Conservation (phyloP, 2,797 vertebrate genomes). For the Tinamus major region DNA sequence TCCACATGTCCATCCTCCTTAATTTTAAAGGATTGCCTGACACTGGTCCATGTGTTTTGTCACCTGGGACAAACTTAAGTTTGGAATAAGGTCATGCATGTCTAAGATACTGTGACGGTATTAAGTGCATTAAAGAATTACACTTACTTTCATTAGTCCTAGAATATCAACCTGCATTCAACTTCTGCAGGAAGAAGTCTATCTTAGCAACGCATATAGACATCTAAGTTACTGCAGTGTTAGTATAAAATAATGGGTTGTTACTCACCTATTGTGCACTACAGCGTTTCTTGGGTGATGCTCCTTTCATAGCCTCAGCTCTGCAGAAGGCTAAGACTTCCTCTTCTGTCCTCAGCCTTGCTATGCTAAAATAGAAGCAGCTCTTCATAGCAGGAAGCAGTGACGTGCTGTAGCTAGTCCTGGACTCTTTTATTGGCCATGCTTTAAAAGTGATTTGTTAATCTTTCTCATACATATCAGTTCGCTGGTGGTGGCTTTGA, state of each 20-base stretch:
- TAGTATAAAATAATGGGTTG: background rate
- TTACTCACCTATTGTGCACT: constrained; percentile 69
- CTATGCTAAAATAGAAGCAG: constrained; percentile 56
- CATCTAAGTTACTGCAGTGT: background rate
- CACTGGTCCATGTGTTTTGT: background rate
- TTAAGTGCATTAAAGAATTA: background rate
- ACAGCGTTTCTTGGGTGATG: constrained; percentile 30
- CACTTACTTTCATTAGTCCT: background rate
- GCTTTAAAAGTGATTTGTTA: background rate
- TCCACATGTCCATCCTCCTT: background rate
- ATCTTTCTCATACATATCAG: background rate
- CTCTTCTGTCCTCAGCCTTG: constrained; percentile 40
- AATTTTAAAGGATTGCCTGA: background rate
- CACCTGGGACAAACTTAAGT: background rate
- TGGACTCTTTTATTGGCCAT: constrained; percentile 33
- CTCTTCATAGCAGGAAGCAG: constrained; percentile 68
- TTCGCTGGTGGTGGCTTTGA: background rate
- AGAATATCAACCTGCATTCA: background rate
- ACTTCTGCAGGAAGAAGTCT: background rate
- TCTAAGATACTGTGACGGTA: background rate
- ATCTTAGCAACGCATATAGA: background rate
- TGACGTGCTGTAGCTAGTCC: constrained; percentile 29
- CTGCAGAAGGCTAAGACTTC: constrained; percentile 50
- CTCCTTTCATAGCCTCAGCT: constrained; percentile 26
- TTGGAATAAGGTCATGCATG: background rate